A percentile compares a stretch with the other conserved stretches of the same genome.
Evolutionary conservation across 1,140 invertebrate genomes (phyloP).

Genomic region (Asbolus verrucosus): DNA sequence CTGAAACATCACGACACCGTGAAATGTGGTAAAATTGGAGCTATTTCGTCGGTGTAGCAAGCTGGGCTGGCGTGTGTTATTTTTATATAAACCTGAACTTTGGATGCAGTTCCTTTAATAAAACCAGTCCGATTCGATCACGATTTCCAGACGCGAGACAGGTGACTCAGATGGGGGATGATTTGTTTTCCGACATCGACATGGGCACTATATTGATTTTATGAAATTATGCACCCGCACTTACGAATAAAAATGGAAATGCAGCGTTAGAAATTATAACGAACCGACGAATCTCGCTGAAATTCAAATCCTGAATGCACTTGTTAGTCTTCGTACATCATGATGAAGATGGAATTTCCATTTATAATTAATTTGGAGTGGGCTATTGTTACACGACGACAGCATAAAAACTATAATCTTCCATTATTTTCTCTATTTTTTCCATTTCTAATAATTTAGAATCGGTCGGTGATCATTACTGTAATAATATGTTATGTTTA

Average conservation of each 20-base stretch:
- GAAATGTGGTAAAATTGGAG: conserved; percentile 9
- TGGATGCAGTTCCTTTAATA: not conserved
- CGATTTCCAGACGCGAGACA: too few relatives aligned
- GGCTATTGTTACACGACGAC: not conserved
- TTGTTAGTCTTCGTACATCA: not conserved
- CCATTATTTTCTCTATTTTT: not conserved
- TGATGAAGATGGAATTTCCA: not conserved
- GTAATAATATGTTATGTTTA: conserved; percentile 34
- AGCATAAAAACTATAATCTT: not conserved
- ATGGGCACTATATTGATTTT: not conserved
- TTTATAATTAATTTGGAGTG: not conserved
- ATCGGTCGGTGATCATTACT: conserved; percentile 7
- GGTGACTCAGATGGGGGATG: not conserved
- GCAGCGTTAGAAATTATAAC: not conserved
- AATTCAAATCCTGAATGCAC: not conserved
- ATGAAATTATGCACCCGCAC: too few relatives aligned
- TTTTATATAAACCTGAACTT: not conserved
- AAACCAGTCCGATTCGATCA: not conserved
- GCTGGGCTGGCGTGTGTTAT: not conserved
- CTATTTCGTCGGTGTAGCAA: not conserved
- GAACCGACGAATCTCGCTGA: not conserved
- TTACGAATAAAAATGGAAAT: not conserved
- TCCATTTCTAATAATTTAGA: too few relatives aligned
- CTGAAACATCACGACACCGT: conserved; percentile 6
- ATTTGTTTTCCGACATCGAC: not conserved